Evolutionary conservation across 2,797 vertebrate species (phyloP).

Genomic region (Eidolon dupreanum): DNA sequence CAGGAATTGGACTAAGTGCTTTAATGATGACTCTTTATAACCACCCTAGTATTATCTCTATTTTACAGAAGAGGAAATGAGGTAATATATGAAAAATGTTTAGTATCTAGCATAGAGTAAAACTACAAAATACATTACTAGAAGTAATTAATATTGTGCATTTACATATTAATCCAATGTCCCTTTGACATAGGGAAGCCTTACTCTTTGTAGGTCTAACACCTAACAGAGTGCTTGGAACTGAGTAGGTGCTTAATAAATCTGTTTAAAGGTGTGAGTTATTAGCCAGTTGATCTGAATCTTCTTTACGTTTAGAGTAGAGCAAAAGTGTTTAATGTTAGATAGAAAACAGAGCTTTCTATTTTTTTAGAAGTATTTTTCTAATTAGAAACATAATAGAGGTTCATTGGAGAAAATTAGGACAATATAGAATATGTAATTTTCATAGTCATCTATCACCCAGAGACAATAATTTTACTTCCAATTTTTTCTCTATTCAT

Average conservation of each 20-base stretch:
- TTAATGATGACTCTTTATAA: background rate
- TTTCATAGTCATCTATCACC: background rate
- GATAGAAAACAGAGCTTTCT: background rate
- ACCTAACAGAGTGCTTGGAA: background rate
- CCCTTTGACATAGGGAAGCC: background rate
- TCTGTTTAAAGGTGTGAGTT: background rate
- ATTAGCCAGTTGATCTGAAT: background rate
- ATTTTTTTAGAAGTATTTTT: background rate
- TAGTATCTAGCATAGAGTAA: background rate
- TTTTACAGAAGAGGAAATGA: background rate
- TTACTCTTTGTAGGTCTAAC: background rate
- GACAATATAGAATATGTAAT: background rate
- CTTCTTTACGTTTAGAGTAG: slow-evolving; percentile 6
- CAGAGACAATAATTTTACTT: slow-evolving; percentile 17
- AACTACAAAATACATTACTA: background rate
- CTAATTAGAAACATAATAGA: background rate
- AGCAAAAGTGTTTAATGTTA: background rate
- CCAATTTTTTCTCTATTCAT: background rate
- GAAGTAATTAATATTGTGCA: background rate
- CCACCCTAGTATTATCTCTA: background rate
- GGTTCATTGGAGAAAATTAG: background rate
- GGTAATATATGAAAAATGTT: background rate
- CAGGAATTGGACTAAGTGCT: background rate
- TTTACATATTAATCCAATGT: background rate
- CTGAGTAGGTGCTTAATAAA: background rate